phyloP scores from a whole-genome alignment of 2,888 invertebrate species.

The Escarpia spicata region DNA sequence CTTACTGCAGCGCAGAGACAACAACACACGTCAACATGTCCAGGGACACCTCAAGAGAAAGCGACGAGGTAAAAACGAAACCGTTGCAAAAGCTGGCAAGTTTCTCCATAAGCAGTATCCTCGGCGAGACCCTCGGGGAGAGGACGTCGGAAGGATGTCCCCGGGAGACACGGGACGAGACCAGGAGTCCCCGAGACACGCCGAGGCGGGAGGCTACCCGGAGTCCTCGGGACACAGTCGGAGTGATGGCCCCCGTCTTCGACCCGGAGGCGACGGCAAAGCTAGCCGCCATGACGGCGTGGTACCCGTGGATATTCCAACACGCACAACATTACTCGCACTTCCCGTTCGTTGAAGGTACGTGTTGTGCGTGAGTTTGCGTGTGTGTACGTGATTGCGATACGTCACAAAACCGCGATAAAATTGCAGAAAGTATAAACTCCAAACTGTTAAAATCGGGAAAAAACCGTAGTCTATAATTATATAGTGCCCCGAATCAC shows the following conservation, averaged over 20 bases:
- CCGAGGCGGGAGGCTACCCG: background rate
- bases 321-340: background rate
- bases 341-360: conserved; percentile 12
- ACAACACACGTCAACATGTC: background rate
- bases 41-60: background rate
- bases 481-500: too few species aligned
- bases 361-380: background rate
- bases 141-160: background rate
- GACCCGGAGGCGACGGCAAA: background rate
- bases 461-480: too few species aligned
- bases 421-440: background rate
- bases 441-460: too few species aligned
- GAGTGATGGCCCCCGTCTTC: background rate
- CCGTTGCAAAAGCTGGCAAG: conserved; percentile 24
- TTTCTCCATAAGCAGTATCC: conserved; percentile 41
- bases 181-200: background rate
- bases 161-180: background rate
- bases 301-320: conserved; percentile 13
- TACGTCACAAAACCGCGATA: background rate
- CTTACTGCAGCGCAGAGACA: background rate
- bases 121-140: conserved; percentile 30
- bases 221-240: background rate
- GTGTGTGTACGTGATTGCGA: background rate
- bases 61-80: background rate
- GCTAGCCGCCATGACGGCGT: background rate